Evolutionary conservation across 2,888 invertebrate genomes (phyloP).

Genomic region (Prenolepis imparis): DNA sequence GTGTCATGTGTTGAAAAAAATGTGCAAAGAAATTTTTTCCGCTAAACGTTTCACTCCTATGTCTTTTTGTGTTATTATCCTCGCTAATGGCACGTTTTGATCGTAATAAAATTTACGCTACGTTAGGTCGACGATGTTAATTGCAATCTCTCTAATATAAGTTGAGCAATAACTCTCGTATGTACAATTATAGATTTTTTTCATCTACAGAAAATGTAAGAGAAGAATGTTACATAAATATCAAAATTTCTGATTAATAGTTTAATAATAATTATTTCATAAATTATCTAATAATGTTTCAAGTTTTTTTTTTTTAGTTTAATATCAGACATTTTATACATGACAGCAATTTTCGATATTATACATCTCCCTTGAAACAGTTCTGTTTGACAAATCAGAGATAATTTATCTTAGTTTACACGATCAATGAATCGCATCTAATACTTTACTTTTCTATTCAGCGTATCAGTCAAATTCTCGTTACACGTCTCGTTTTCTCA

Average conservation of each 20-base stretch:
- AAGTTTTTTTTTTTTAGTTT: neutral
- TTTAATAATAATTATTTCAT: neutral
- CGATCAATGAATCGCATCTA: neutral
- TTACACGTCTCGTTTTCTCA: slow-evolving; percentile 36
- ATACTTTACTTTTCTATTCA: neutral
- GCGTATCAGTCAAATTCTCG: neutral
- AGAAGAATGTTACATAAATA: neutral
- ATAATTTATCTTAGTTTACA: neutral
- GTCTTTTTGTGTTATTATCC: neutral
- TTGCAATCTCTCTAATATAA: neutral
- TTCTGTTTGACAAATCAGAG: neutral
- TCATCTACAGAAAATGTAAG: neutral
- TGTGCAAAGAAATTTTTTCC: neutral
- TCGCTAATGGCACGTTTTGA: neutral
- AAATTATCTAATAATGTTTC: neutral
- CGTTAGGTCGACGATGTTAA: neutral
- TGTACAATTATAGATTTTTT: neutral
- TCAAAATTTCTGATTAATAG: neutral
- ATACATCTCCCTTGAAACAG: neutral
- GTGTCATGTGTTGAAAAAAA: slow-evolving; percentile 30
- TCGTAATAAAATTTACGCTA: neutral
- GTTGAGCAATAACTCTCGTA: neutral
- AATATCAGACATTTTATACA: neutral
- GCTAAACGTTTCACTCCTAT: neutral
- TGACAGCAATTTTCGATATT: neutral